Percentiles rank a stretch among this genome's conserved stretches.
These are phyloP conservation scores for Empis livida DNA, from an alignment of 2,888 invertebrate genomes.

Conservation along the genomic window DNA sequence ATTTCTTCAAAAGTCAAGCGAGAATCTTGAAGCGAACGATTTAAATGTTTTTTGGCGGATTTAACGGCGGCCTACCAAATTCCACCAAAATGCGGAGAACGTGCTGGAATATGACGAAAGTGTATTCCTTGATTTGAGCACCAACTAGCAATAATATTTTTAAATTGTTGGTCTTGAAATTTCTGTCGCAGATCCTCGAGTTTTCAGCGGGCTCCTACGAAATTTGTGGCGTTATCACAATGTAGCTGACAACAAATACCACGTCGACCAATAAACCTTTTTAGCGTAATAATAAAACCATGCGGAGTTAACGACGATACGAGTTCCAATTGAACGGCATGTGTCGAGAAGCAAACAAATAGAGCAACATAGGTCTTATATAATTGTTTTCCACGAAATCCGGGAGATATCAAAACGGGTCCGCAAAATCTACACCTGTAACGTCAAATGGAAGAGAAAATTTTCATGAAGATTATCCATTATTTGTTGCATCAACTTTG, in stretches of 20 bases:
- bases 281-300: background rate
- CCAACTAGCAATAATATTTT: background rate
- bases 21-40: too few species aligned
- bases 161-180: background rate
- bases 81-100: slow-evolving; percentile 12
- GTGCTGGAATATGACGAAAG: slow-evolving; percentile 9
- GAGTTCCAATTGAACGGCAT: too few species aligned
- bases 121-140: background rate
- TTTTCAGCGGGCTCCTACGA: slow-evolving; percentile 5
- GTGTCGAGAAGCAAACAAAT: background rate
- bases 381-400: background rate
- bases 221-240: slow-evolving; percentile 11
- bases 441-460: slow-evolving; percentile 6
- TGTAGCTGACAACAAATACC: slow-evolving; percentile 1
- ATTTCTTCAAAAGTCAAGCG: too few species aligned
- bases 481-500: slow-evolving; percentile 2
- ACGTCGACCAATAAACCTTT: slow-evolving; percentile 4
- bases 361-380: slow-evolving; percentile 6
- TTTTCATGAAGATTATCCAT: slow-evolving; percentile 11
- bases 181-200: slow-evolving; percentile 1
- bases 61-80: slow-evolving; percentile 9
- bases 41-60: slow-evolving; percentile 1
- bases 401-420: slow-evolving; percentile 8
- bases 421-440: slow-evolving; percentile 12
- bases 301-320: background rate